Percentiles rank a stretch among this genome's conserved stretches.
These are phyloP conservation scores for roundworm (Caenorhabditis elegans) DNA, from an alignment of 1,140 invertebrate genomes.

Conservation along the genomic window WBcel235 BX284603.4:6932501-6933000, in stretches of 20 bases:
- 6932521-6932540: too few species aligned
- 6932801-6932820: conserved; percentile 89
- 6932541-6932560: conserved; percentile 54
- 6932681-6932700: conserved; percentile 43
- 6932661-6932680: conserved; percentile 27
- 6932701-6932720: not conserved
- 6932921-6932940: conserved; percentile 70
- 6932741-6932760: conserved; percentile 73
- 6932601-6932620: conserved; percentile 51
- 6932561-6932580: conserved; percentile 53
- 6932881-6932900: not conserved
- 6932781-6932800: conserved; percentile 83
- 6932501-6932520: not conserved
- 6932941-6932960: conserved; percentile 81
- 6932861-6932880: conserved; percentile 78
- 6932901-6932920: not conserved
- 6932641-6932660: conserved; percentile 50
- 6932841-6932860: conserved; percentile 85
- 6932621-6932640: conserved; percentile 58
- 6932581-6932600: conserved; percentile 40
- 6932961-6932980: conserved; percentile 90
- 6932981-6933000: conserved; percentile 94
- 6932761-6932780: conserved; percentile 77
- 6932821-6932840: conserved; percentile 95
- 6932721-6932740: not conserved